Conservation (phyloP, 92 coral and sea anemone species). For the Nematostella vectensis region DNA sequence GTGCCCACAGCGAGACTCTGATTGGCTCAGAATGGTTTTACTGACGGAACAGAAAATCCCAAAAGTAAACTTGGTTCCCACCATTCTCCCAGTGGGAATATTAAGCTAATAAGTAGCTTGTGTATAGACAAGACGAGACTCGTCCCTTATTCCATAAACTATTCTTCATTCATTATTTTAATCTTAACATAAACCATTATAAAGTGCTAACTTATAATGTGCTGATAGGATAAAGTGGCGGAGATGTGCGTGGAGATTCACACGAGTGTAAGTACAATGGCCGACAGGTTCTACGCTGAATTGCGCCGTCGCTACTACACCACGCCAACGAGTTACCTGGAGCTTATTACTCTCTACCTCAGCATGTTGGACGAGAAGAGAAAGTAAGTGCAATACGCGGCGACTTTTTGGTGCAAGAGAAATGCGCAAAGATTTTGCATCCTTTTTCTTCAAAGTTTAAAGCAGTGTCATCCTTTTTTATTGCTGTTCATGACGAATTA, state of each 20-base stretch:
- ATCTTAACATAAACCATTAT: too few species aligned
- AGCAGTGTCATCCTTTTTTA: background rate
- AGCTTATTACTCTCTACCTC: conserved; percentile 87
- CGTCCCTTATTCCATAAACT: too few species aligned
- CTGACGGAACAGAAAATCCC: too few species aligned
- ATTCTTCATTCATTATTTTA: too few species aligned
- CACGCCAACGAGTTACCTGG: conserved; percentile 96
- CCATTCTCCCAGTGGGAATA: too few species aligned
- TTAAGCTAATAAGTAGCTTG: too few species aligned
- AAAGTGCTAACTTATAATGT: too few species aligned
- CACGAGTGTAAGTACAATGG: conserved; percentile 89
- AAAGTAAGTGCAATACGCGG: conserved; percentile 48
- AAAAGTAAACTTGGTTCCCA: too few species aligned
- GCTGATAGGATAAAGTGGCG: conserved; percentile 64
- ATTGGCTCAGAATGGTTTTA: too few species aligned
- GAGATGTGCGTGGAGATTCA: conserved; percentile 98
- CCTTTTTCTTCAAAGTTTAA: background rate
- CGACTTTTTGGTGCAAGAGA: background rate
- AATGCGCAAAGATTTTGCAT: background rate
- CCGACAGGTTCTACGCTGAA: conserved; percentile 85
- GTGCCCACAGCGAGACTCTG: too few species aligned
- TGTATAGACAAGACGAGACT: too few species aligned
- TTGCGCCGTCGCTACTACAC: conserved; percentile 92
- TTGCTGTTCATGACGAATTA: background rate
- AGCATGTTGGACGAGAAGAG: conserved; percentile 91